Base-by-base conservation (phyloP, 2,797 vertebrate species). In the Huso huso region DNA sequence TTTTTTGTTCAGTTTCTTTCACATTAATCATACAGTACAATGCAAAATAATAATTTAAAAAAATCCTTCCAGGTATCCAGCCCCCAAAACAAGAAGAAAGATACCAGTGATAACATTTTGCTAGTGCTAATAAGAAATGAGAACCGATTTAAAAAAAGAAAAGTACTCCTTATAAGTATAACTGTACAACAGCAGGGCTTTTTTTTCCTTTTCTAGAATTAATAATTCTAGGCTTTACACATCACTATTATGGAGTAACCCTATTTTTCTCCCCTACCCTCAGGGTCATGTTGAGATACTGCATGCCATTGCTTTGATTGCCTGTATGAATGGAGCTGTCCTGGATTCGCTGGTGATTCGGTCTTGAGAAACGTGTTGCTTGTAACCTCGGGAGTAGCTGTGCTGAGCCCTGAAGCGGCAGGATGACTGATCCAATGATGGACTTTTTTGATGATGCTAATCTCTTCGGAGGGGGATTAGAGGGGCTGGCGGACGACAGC, bases 401-500 rank as follows among this genome's bases (percentile, higher is more conserved):
- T 79, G 74, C 48, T 78, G 73, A 83, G 76, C 86, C 79, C 75
- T 78, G 81, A 78, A 82, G 79, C 78, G 73, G 73, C 85, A 86
- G 84, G 80, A 87, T 87, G 88, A 89, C 85, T 66, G 87, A 90
- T 83, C 91, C 88, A 78, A 92, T 91, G 89, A 98, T 99, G 96
- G 96, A 98, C 84, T 96, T 97, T 82, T 98, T 99, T 79, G 93
- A 95, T 74, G 95, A 99, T 80, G 90, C 95, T 70, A 95, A 87
- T 87, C 91, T 99, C 81, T 98, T 98, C 86, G 92, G 91, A 70
- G 94, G 93, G 75, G 93, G 91, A 68, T 86, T 98, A 86, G 94
- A 95, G 77, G 91, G 89, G 74, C 88, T 99, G 76, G 91, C 94
- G 49, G 94, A 96, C 68, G 95, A 97, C 83, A 86, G 87, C 69